Evolutionary conservation across 2,113 vertebrate species (phyloP).

Genomic region (Pseudorhombus dupliciocellatus): DNA sequence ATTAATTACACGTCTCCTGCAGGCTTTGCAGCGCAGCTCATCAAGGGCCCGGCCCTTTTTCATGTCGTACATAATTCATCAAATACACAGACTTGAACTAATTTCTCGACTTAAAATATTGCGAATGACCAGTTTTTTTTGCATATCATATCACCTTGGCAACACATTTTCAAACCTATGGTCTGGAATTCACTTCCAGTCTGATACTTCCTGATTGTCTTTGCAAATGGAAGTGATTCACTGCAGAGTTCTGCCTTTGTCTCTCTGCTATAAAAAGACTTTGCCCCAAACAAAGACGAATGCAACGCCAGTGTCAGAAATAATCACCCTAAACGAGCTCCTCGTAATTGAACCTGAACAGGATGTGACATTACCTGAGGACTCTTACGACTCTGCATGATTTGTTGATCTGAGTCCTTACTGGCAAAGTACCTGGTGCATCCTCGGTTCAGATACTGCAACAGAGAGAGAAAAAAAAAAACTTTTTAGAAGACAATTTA

Average conservation of each 20-base stretch:
- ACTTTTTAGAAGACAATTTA: constrained; percentile 36
- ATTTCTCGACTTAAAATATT: constrained; percentile 52
- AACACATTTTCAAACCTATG: neutral
- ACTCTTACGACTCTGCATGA: constrained; percentile 95
- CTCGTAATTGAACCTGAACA: constrained; percentile 1
- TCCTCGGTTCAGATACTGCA: constrained; percentile 95
- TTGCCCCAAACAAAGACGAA: neutral
- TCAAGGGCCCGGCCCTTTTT: constrained; percentile 21
- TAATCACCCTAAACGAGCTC: neutral
- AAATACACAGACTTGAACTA: constrained; percentile 48
- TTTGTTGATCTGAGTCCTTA: constrained; percentile 95
- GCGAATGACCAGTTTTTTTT: constrained; percentile 32
- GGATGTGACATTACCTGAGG: constrained; percentile 86
- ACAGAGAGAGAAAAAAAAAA: constrained; percentile 29
- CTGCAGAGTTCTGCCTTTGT: neutral
- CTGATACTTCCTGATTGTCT: neutral
- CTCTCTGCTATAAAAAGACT: neutral
- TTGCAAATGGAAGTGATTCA: neutral
- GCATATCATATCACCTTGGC: constrained; percentile 7
- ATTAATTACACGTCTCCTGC: constrained; percentile 56
- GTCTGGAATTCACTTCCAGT: constrained; percentile 2
- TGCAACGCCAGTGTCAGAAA: neutral
- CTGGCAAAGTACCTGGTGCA: constrained; percentile 95
- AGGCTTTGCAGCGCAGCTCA: constrained; percentile 18
- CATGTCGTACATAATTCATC: constrained; percentile 60